A percentile compares a stretch with the other conserved stretches of the same genome.
Conservation (phyloP, 2,888 invertebrate genomes). For the Drosophila engyochracea region DNA sequence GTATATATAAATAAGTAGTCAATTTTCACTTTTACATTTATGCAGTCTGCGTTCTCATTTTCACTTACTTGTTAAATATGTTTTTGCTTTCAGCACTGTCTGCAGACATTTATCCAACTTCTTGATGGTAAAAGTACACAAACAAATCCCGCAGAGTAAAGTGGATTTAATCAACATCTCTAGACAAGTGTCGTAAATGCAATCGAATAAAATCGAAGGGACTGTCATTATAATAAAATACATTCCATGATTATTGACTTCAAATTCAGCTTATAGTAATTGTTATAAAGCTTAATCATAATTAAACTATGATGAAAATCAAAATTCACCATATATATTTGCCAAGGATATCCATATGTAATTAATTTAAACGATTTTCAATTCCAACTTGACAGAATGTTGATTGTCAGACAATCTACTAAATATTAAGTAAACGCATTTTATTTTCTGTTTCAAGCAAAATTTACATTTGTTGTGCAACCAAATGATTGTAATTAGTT, state of each 20-base stretch:
- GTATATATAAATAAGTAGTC: neutral
- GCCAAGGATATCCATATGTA: neutral
- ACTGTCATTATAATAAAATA: neutral
- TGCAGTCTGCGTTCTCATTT: conserved; percentile 5
- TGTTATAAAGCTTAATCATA: neutral
- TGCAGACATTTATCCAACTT: neutral
- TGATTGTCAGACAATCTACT: neutral
- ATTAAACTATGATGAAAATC: neutral
- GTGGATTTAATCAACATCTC: neutral
- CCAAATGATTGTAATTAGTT: neutral
- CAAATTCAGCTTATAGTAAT: neutral
- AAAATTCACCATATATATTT: neutral
- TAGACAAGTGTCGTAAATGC: neutral
- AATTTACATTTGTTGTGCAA: neutral
- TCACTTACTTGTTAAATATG: conserved; percentile 32
- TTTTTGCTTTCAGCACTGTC: conserved; percentile 1
- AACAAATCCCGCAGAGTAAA: neutral
- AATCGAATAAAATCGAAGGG: neutral
- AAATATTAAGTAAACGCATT: neutral
- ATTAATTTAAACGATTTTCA: neutral
- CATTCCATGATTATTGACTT: neutral
- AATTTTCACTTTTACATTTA: conserved; percentile 4
- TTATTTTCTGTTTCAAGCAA: neutral
- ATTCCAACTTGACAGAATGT: neutral
- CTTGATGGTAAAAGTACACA: neutral